phyloP scores from a whole-genome alignment of 1,140 invertebrate species.

The Bombus superbus region DNA sequence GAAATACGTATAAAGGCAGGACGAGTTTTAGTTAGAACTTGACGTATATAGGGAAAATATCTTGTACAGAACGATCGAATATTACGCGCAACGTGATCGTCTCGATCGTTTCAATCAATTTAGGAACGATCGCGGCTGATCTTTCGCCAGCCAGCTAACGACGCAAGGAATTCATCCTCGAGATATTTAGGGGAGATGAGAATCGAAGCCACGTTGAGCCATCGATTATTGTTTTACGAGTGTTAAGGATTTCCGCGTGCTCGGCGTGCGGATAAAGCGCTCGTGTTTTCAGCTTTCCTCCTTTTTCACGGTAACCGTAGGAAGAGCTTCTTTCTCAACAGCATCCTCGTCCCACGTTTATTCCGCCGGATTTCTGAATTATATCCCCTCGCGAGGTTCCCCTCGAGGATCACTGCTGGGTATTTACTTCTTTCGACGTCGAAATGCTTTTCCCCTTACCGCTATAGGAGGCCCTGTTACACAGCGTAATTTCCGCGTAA shows the following conservation, averaged over 20 bases:
- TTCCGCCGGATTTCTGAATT: constrained; percentile 7
- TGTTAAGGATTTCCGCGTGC: constrained; percentile 21
- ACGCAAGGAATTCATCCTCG: background rate
- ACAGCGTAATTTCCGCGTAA: background rate
- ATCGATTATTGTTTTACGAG: constrained; percentile 51
- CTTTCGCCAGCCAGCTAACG: too few relatives aligned
- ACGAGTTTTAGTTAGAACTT: too few relatives aligned
- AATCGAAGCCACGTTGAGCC: constrained; percentile 26
- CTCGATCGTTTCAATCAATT: background rate
- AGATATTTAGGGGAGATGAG: constrained; percentile 1
- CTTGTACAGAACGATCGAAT: too few relatives aligned
- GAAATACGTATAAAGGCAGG: too few relatives aligned
- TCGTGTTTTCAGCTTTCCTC: background rate
- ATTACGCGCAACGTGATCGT: too few relatives aligned
- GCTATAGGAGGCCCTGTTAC: background rate
- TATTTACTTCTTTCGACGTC: background rate
- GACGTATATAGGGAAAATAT: too few relatives aligned
- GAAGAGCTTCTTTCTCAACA: background rate
- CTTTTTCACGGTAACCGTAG: background rate
- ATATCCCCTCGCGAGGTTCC: background rate
- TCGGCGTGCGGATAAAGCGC: constrained; percentile 20
- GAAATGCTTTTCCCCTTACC: background rate
- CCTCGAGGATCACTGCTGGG: background rate
- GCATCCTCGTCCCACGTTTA: background rate
- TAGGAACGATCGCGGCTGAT: background rate